Base-by-base conservation (phyloP, 1,140 invertebrate species). In the Drosophila erecta region DNA sequence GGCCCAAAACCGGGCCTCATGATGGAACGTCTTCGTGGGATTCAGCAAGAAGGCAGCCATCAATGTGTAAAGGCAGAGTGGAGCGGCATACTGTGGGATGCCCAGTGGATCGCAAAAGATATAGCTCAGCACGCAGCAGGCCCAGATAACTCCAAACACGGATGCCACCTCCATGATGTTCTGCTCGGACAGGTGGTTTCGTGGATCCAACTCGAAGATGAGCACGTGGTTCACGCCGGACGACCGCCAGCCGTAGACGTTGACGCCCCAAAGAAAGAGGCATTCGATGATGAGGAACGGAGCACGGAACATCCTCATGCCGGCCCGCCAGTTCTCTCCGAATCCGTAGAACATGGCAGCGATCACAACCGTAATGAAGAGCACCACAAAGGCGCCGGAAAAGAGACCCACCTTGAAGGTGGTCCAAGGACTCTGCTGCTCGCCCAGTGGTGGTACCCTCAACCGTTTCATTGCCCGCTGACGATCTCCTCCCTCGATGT, bases 151-250 rank as follows among this genome's bases (percentile, higher is more conserved):
- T 24, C 96, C 96, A 89, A 98, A 95, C 53, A 97, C 95, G 1
- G 96, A 94, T 0, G 97, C 96, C 70, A 98, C 93, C 94, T 98
- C 97, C 93, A 98, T 96, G 1, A 98, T 93, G 81, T 98, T 96
- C 81, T 97, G 96, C 90, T 98, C 97, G 2, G 96, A 95, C 1
- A 95, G 92, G 93, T 98, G 97, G 92, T 97, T 96, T 50, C 97
- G 93, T 1, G 97, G 97, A 93, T 98, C 97, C 30, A 98, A 93
- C 92, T 98, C 98, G 87, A 98, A 98, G 69, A 98, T 98, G 0
- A 98, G 94, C 1, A 98, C 97, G 92, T 98, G 97, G 92, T 98
- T 92, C 3, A 92, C 91, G 15, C 97, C 97, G 0, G 96, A 97
- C 44, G 95, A 96, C 55, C 97, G 93, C 97, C 97, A 98, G 49